Conservation (phyloP, 2,888 invertebrate genomes). For the Brachyptera putata region DNA sequence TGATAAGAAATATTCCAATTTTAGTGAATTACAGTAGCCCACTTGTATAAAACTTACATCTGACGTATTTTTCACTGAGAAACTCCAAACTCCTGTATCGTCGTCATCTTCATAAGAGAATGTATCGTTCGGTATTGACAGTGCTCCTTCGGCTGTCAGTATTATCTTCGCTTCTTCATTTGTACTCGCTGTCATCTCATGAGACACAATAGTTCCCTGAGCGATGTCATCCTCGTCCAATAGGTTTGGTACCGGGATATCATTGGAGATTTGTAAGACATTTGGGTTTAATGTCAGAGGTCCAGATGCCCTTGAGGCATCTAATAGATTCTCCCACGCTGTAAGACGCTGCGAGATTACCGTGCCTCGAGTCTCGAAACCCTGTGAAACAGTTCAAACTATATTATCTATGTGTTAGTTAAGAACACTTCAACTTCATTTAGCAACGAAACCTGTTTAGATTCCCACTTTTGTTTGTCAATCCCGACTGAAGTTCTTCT, state of each 20-base stretch:
- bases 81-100: slow-evolving; percentile 6
- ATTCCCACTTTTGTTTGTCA: too few relatives aligned
- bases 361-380: slow-evolving; percentile 91
- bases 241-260: slow-evolving; percentile 1
- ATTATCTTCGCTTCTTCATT: too few relatives aligned
- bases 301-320: slow-evolving; percentile 66
- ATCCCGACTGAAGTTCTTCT: too few relatives aligned
- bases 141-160: background rate
- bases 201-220: slow-evolving; percentile 14
- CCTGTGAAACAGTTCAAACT: too few relatives aligned
- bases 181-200: slow-evolving; percentile 17
- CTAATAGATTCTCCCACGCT: slow-evolving; percentile 80
- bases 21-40: too few relatives aligned
- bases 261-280: slow-evolving; percentile 22
- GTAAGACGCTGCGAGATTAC: slow-evolving; percentile 70
- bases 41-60: slow-evolving; percentile 4
- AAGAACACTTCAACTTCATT: too few relatives aligned
- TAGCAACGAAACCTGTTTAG: too few relatives aligned
- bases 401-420: too few relatives aligned
- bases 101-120: slow-evolving; percentile 3
- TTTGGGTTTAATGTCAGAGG: slow-evolving; percentile 66
- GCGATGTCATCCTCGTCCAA: background rate
- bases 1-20: too few relatives aligned
- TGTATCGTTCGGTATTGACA: slow-evolving; percentile 14
- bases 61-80: slow-evolving; percentile 20